Evolutionary conservation across 2,888 invertebrate genomes (phyloP).

Genomic region (Pammene fasciana): DNA sequence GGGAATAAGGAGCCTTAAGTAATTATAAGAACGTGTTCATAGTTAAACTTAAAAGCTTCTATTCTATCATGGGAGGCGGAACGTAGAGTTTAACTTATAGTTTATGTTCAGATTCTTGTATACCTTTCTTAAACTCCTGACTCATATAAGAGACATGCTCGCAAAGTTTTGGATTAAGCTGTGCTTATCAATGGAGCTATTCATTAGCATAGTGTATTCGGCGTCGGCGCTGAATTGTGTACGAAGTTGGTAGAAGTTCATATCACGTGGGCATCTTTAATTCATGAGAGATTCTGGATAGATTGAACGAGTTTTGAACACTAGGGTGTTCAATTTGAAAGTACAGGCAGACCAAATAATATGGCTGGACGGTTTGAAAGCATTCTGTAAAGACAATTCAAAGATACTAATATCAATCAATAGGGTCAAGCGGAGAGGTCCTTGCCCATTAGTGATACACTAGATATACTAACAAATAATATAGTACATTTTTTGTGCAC

Average conservation of each 20-base stretch:
- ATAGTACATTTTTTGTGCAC: no score
- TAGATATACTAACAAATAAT: no score
- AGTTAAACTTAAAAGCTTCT: background rate
- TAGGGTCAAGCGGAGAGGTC: no score
- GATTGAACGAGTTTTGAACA: background rate
- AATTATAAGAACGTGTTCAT: background rate
- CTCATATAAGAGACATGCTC: conserved; percentile 6
- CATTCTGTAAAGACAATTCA: no score
- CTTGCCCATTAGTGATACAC: no score
- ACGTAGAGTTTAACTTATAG: conserved; percentile 14
- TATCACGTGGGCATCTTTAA: conserved; percentile 24
- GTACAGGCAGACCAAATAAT: no score
- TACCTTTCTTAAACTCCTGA: conserved; percentile 19
- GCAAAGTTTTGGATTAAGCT: conserved; percentile 22
- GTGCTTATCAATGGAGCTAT: conserved; percentile 32
- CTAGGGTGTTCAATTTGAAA: background rate
- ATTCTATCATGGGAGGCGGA: background rate
- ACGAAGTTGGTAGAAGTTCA: conserved; percentile 32
- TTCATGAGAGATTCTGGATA: conserved; percentile 25
- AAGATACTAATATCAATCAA: no score
- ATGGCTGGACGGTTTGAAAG: no score
- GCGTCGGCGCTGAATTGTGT: conserved; percentile 32
- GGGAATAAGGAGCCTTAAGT: no score
- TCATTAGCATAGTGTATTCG: conserved; percentile 36
- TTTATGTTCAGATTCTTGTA: conserved; percentile 16